These are phyloP conservation scores for Gavialis gangeticus DNA, from an alignment of 2,113 vertebrate genomes.

Conservation along the genomic window DNA sequence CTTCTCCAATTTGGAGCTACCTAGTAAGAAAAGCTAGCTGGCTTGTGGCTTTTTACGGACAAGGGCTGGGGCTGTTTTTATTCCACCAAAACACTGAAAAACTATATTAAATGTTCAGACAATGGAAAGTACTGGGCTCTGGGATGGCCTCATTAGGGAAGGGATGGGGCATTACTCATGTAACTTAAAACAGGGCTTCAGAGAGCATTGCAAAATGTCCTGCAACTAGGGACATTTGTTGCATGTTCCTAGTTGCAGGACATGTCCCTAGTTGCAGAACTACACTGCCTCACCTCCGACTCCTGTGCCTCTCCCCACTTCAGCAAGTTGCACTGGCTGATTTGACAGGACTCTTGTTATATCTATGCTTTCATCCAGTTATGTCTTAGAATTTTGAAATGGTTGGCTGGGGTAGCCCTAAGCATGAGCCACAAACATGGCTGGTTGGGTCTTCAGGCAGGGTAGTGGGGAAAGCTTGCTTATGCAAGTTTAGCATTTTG, in stretches of 20 bases:
- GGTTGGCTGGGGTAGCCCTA: neutral
- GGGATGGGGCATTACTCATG: neutral
- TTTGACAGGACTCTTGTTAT: neutral
- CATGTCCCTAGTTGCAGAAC: too few species aligned
- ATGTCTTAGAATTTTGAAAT: neutral
- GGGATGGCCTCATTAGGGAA: neutral
- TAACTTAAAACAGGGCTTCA: neutral
- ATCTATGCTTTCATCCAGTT: neutral
- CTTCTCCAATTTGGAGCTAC: conserved; percentile 12
- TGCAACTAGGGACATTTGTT: neutral
- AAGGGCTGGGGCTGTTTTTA: neutral
- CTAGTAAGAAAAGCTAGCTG: neutral
- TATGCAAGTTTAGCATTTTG: accelerated
- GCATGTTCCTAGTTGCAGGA: too few species aligned
- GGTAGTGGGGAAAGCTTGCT: neutral
- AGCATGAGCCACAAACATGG: neutral
- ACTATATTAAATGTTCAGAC: neutral
- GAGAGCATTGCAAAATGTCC: neutral
- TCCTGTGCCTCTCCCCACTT: neutral
- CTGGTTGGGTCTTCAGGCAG: neutral
- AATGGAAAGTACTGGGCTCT: neutral
- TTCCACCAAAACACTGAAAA: neutral
- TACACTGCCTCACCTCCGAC: neutral
- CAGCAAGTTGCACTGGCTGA: neutral
- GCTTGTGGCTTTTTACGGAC: neutral